Conservation (phyloP, 2,797 vertebrate genomes). For the Molossus alvarezi region DNA sequence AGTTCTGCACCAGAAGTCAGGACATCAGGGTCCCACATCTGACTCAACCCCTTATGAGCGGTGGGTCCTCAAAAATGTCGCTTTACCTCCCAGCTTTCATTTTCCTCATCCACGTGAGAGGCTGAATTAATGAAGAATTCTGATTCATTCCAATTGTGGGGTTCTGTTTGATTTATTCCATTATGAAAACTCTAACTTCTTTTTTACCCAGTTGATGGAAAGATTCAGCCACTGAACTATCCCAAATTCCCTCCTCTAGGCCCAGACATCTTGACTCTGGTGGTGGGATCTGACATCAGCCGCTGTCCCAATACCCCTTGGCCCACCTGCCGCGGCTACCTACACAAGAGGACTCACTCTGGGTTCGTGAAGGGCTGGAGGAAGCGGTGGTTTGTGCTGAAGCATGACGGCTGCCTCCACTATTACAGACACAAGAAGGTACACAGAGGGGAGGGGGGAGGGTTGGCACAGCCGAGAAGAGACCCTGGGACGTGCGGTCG, state of each 20-base stretch:
- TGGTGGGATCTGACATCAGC: constrained; percentile 96
- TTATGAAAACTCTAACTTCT: background rate
- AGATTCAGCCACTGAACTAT: background rate
- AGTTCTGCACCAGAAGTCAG: background rate
- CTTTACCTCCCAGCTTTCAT: background rate
- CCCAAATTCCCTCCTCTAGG: constrained; percentile 88
- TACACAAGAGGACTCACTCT: constrained; percentile 95
- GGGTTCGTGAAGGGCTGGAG: constrained; percentile 96
- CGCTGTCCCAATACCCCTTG: constrained; percentile 93
- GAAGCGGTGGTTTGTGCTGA: constrained; percentile 97
- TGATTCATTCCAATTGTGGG: background rate
- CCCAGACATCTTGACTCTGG: constrained; percentile 94
- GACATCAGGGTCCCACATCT: background rate
- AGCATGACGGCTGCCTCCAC: constrained; percentile 93
- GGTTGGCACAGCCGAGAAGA: background rate
- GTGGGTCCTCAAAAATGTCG: background rate
- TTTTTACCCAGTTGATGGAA: background rate
- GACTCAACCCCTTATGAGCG: background rate
- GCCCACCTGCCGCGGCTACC: constrained; percentile 94
- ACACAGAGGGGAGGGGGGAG: constrained; percentile 71
- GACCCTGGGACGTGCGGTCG: fast-evolving
- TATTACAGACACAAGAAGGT: constrained; percentile 97
- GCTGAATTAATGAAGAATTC: background rate
- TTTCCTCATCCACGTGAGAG: background rate
- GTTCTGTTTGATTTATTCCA: background rate